phyloP scores from a whole-genome alignment of 2,888 invertebrate genomes.

The Lucinisca nassula region DNA sequence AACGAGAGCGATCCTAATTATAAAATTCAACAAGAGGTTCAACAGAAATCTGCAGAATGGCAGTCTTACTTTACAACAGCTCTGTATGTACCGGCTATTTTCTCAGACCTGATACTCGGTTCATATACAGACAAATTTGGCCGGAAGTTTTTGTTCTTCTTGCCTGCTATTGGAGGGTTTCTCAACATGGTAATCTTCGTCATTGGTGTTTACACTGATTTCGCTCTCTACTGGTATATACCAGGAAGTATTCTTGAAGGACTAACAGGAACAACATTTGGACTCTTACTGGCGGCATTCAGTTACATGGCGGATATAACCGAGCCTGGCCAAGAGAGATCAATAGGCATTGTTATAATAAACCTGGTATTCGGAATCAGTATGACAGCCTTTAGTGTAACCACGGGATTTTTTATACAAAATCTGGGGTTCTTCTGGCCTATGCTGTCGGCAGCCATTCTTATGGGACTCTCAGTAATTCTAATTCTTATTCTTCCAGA shows the following conservation, averaged over 20 bases:
- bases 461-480: slow-evolving; percentile 7
- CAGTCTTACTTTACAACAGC: slow-evolving; percentile 47
- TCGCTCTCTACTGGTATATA: slow-evolving; percentile 54
- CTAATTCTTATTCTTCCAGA: slow-evolving; percentile 60
- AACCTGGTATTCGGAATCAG: slow-evolving; percentile 56
- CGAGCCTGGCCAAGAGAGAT: slow-evolving; percentile 36
- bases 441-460: slow-evolving; percentile 31
- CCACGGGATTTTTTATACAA: slow-evolving; percentile 63
- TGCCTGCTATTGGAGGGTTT: slow-evolving; percentile 52
- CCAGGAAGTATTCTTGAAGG: slow-evolving; percentile 66
- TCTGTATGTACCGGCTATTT: slow-evolving; percentile 59
- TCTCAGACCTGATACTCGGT: slow-evolving; percentile 62
- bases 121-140: slow-evolving; percentile 70
- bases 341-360: slow-evolving; percentile 59
- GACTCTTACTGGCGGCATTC: slow-evolving; percentile 61
- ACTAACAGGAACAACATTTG: slow-evolving; percentile 64
- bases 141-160: slow-evolving; percentile 64
- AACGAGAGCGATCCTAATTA: slow-evolving; percentile 60
- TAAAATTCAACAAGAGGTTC: slow-evolving; percentile 47
- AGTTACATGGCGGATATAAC: slow-evolving; percentile 69
- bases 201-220: slow-evolving; percentile 65
- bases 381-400: slow-evolving; percentile 26
- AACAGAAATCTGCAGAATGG: slow-evolving; percentile 56
- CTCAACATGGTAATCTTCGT: slow-evolving; percentile 24
- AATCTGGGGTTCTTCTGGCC: slow-evolving; percentile 59